These are phyloP conservation scores for Phymastichus coffea DNA, from an alignment of 1,140 invertebrate genomes.

Conservation along the genomic window DNA sequence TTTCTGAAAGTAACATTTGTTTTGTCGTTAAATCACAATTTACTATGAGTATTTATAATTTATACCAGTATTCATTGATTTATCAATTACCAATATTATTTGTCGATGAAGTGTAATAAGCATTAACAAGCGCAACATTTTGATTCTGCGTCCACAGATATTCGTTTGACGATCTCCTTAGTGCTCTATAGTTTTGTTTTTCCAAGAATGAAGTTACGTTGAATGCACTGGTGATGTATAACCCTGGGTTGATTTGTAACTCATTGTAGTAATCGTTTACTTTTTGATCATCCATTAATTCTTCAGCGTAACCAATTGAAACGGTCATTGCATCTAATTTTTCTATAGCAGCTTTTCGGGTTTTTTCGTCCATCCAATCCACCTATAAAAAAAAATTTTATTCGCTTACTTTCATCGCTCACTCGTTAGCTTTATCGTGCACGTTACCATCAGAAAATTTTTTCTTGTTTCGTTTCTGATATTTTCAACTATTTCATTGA, in stretches of 20 bases:
- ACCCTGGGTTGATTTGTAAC: constrained; percentile 59
- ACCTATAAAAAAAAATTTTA: constrained; percentile 36
- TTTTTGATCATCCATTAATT: constrained; percentile 58
- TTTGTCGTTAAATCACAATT: background rate
- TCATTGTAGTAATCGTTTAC: constrained; percentile 58
- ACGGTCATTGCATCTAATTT: constrained; percentile 60
- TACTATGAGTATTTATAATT: background rate
- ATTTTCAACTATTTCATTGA: background rate
- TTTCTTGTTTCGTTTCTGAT: background rate
- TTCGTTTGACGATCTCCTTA: constrained; percentile 66
- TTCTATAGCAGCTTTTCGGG: constrained; percentile 59
- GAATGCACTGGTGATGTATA: constrained; percentile 62
- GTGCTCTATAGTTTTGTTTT: constrained; percentile 60
- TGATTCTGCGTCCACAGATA: constrained; percentile 67
- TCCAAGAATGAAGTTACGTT: constrained; percentile 64
- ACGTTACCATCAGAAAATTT: background rate
- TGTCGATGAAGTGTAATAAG: constrained; percentile 66
- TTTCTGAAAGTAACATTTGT: background rate
- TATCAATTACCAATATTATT: constrained; percentile 69
- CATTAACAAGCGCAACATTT: constrained; percentile 65
- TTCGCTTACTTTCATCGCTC: background rate
- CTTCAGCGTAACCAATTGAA: constrained; percentile 63
- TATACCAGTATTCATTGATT: too few relatives aligned
- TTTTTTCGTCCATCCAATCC: constrained; percentile 72
- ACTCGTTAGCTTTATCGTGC: background rate